Percentiles rank a stretch among this genome's conserved stretches.
phyloP scores from a whole-genome alignment of 2,888 invertebrate species.

The Cancer borealis region DNA sequence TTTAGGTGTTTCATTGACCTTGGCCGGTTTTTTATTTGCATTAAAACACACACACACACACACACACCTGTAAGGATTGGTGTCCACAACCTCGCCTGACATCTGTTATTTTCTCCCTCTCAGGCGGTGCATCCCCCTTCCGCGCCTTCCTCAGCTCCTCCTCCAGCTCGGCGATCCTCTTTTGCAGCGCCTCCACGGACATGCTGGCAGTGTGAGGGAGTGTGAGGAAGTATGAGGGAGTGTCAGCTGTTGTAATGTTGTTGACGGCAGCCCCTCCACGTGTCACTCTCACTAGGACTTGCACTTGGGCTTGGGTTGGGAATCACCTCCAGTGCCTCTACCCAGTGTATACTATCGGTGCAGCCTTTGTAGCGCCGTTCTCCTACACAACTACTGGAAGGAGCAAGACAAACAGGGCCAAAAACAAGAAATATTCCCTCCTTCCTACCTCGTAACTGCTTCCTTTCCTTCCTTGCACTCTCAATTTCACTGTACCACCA shows the following conservation, averaged over 20 bases:
- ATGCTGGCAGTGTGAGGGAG: slow-evolving; percentile 24
- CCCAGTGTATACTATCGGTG: too few relatives aligned
- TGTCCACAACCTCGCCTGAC: slow-evolving; percentile 96
- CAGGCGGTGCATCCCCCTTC: slow-evolving; percentile 25
- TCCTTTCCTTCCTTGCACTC: too few relatives aligned
- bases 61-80: slow-evolving; percentile 96
- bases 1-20: too few relatives aligned
- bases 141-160: slow-evolving; percentile 67
- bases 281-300: neutral
- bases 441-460: too few relatives aligned
- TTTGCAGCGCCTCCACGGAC: slow-evolving; percentile 74
- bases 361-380: too few relatives aligned
- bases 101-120: slow-evolving; percentile 76
- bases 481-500: too few relatives aligned
- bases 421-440: too few relatives aligned
- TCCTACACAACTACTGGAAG: too few relatives aligned
- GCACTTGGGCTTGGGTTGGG: too few relatives aligned
- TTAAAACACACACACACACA: slow-evolving; percentile 16
- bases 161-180: slow-evolving; percentile 67
- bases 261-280: neutral
- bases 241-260: neutral
- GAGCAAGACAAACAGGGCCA: too few relatives aligned
- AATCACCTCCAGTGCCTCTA: too few relatives aligned
- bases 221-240: neutral
- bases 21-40: too few relatives aligned